Evolutionary conservation across 1,140 invertebrate species (phyloP), one percentile per base, ranked within the genome.

Genomic region (Drosophila guanche): DNA sequence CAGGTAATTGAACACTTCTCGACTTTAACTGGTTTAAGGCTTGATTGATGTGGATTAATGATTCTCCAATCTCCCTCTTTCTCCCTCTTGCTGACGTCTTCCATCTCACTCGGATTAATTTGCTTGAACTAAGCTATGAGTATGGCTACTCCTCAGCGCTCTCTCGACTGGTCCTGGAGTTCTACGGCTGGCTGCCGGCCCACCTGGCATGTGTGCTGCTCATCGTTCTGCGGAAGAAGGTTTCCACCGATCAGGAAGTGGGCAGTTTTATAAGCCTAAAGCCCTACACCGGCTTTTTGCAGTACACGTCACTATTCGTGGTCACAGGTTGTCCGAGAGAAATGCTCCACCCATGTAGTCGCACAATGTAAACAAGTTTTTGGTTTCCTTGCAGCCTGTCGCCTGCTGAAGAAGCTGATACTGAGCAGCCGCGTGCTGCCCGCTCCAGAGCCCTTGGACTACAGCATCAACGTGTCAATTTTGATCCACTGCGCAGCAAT

Each of bases 141-240:
- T 89, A 90, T 56, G 91, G 90, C 1, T 74, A 91, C 62, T 54
- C 75, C 5, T 74, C 74, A 53, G 86, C 89, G 0, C 20, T 89
- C 2, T 79, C 90, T 0, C 79, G 83, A 2, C 54, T 91, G 20
- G 77, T 90, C 12, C 65, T 76, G 45, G 70, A 90, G 37, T 91
- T 79, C 33, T 90, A 68, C n/a, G 77, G 89, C 47, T 91, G 90
- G 90, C 25, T 91, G 4, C 90, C 90, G 5, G 85, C 90, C 1
- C 90, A 91, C 67, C 43, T 91, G 4, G 66, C 61, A 8, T 90
- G 90, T 20, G 86, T 91, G 1, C 23, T 91, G 3, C 57, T 91
- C 1, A 67, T 91, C 4, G 88, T 90, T 40, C 62, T 91, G 0
- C 63, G 79, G 10, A 76, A 90, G 51, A 90, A 91, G 53, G 69